These are phyloP conservation scores for Pseudomyrmex dendroicus DNA, from an alignment of 1,140 invertebrate species.

Conservation along the genomic window DNA sequence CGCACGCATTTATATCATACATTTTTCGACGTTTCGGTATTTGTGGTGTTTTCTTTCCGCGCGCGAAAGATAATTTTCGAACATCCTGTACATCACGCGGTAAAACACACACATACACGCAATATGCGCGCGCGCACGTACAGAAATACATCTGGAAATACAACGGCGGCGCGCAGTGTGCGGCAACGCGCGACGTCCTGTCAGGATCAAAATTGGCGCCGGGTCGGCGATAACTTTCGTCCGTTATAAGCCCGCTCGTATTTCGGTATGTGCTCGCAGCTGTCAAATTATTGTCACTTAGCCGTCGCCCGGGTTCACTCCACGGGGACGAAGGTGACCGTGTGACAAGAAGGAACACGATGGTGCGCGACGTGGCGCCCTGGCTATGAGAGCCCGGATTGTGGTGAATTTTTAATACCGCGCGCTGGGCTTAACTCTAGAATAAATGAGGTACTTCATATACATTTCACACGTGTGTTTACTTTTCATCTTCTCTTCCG, in stretches of 20 bases:
- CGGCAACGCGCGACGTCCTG: conserved; percentile 42
- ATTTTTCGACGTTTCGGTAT: background rate
- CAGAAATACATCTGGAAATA: conserved; percentile 39
- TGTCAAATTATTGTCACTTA: conserved; percentile 70
- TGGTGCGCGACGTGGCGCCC: background rate
- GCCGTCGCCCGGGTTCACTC: conserved; percentile 34
- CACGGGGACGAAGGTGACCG: conserved; percentile 43
- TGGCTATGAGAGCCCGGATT: conserved; percentile 24
- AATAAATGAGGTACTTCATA: conserved; percentile 26
- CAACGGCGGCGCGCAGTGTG: background rate
- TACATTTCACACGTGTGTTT: conserved; percentile 32
- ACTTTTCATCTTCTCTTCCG: background rate
- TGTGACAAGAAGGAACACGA: conserved; percentile 39
- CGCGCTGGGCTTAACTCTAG: conserved; percentile 13
- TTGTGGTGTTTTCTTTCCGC: background rate
- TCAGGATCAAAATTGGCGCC: conserved; percentile 70
- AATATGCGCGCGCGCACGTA: background rate
- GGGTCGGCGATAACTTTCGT: conserved; percentile 67
- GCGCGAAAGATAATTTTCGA: background rate
- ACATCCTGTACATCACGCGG: background rate
- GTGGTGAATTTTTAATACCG: conserved; percentile 51
- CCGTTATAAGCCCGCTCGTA: conserved; percentile 26
- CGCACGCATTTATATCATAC: too few species aligned
- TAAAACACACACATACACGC: background rate
- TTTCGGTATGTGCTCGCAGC: conserved; percentile 28